Evolutionary conservation across 35 echinoderm and acorn worm genomes (phyloP).

Genomic region (Heliocidaris tuberculata): DNA sequence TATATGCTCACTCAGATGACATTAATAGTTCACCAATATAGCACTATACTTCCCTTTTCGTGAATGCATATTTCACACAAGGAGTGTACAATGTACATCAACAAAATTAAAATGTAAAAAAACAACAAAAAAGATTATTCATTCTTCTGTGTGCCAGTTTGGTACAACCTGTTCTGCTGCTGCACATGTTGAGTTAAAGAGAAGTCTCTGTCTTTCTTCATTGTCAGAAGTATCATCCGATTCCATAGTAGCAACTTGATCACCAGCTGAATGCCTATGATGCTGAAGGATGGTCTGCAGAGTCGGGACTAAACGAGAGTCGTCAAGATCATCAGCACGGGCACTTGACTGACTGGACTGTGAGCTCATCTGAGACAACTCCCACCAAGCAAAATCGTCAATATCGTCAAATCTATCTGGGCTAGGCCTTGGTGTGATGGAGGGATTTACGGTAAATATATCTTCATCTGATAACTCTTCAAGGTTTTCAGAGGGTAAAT

Average conservation of each 20-base stretch:
- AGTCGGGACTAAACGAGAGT: neutral
- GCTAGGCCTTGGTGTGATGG: neutral
- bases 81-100: too few relatives aligned
- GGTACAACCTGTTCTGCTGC: constrained; percentile 24
- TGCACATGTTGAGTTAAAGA: constrained; percentile 27
- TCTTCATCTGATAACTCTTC: neutral
- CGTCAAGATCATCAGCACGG: neutral
- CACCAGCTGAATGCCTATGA: constrained; percentile 7
- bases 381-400: neutral
- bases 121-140: neutral
- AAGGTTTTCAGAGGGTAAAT: neutral
- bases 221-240: neutral
- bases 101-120: neutral
- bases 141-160: constrained; percentile 36
- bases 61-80: too few relatives aligned
- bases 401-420: neutral
- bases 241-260: neutral
- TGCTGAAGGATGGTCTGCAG: neutral
- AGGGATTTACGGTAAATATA: neutral
- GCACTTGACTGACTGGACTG: constrained; percentile 3
- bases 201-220: neutral
- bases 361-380: constrained; percentile 12
- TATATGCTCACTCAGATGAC: too few relatives aligned
- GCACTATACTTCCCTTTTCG: too few relatives aligned
- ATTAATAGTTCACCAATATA: too few relatives aligned